Evolutionary conservation across 2,113 vertebrate genomes (phyloP).

Genomic region (Colistium nudipinnis): DNA sequence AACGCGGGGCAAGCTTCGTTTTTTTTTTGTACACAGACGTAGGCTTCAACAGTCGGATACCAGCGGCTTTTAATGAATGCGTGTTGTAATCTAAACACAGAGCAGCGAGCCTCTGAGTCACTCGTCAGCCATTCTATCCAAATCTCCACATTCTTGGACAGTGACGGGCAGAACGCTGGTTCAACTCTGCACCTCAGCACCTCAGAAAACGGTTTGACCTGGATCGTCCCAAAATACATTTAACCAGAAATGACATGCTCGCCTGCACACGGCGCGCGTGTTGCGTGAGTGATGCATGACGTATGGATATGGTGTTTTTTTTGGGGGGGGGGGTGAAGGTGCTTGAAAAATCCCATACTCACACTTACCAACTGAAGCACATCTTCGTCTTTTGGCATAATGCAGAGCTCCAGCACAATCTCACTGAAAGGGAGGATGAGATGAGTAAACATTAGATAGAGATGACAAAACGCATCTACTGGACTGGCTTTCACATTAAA

Average conservation of each 20-base stretch:
- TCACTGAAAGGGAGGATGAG: constrained; percentile 80
- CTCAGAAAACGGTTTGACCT: not conserved
- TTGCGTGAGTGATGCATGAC: not conserved
- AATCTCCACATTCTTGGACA: constrained; percentile 53
- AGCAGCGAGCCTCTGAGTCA: constrained; percentile 52
- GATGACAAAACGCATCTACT: not conserved
- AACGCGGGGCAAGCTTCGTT: not conserved
- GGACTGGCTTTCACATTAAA: not conserved
- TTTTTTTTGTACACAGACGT: not conserved
- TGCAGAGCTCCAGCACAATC: constrained; percentile 92
- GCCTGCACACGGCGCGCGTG: not conserved
- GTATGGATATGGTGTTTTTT: not conserved
- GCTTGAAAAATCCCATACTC: constrained; percentile 45
- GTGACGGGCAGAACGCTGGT: constrained; percentile 20
- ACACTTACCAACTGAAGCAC: constrained; percentile 96
- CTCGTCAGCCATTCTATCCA: constrained; percentile 17
- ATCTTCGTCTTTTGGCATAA: constrained; percentile 98
- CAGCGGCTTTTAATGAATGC: constrained; percentile 22
- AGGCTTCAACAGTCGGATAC: constrained; percentile 15
- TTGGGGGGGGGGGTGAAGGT: not conserved
- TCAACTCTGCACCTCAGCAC: constrained; percentile 6
- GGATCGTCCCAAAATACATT: not conserved
- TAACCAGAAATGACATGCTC: not conserved
- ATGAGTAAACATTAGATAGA: not conserved
- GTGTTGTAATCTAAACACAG: constrained; percentile 60